A percentile compares a stretch with the other conserved stretches of the same genome.
Conservation (phyloP, 2,797 vertebrate genomes). For the Allobates femoralis region DNA sequence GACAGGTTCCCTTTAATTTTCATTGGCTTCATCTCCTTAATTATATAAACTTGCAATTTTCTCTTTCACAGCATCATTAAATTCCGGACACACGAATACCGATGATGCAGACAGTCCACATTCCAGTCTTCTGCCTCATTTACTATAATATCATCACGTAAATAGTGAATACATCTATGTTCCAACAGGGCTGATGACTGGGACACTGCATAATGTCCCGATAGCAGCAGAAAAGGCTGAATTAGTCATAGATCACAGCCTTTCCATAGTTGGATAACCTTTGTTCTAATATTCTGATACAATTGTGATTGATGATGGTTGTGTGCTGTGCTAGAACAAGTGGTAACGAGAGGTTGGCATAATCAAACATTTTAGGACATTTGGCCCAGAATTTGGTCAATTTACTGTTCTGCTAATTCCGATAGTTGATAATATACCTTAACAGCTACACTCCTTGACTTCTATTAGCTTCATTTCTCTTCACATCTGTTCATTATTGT, state of each 20-base stretch:
- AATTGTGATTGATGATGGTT: background rate
- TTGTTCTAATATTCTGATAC: conserved; percentile 13
- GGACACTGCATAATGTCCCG: background rate
- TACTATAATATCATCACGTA: conserved; percentile 27
- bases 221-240: conserved; percentile 3
- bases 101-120: conserved; percentile 14
- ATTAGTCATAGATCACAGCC: conserved; percentile 27
- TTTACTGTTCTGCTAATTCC: too few species aligned
- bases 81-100: background rate
- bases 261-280: background rate
- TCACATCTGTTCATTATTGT: too few species aligned
- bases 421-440: too few species aligned
- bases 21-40: background rate
- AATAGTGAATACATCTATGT: background rate
- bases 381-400: too few species aligned
- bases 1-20: background rate
- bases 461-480: too few species aligned
- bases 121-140: conserved; percentile 46
- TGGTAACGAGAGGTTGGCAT: background rate
- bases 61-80: background rate
- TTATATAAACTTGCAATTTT: background rate
- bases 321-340: conserved; percentile 40
- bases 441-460: too few species aligned
- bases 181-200: conserved; percentile 2
- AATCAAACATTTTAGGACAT: background rate